A percentile compares a stretch with the other conserved stretches of the same genome.
Evolutionary conservation across 2,888 invertebrate species (phyloP).

Genomic region (Pantelozetes paolii): DNA sequence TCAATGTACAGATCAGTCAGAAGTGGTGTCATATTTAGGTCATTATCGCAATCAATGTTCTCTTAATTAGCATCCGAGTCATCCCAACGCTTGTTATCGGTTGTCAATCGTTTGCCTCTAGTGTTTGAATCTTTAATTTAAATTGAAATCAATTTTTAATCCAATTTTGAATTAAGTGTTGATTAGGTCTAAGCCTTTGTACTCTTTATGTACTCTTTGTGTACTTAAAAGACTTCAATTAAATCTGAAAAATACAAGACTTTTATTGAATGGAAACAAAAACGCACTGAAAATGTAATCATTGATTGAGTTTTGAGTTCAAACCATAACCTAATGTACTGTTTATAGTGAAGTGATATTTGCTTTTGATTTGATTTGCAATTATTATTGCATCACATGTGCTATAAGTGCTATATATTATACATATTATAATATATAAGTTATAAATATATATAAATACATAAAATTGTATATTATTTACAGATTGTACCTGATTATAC

Average conservation of each 20-base stretch:
- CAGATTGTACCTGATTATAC: too few species aligned
- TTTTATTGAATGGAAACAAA: too few species aligned
- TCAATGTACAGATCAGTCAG: constrained; percentile 26
- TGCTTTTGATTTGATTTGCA: constrained; percentile 24
- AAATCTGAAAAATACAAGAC: background rate
- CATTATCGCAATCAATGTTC: constrained; percentile 25
- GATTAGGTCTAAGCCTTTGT: background rate
- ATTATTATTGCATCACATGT: constrained; percentile 28
- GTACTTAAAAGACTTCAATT: constrained; percentile 16
- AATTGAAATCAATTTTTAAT: background rate
- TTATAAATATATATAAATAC: constrained; percentile 13
- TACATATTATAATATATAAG: background rate
- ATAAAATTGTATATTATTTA: constrained; percentile 28
- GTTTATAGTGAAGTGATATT: constrained; percentile 22
- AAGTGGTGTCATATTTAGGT: constrained; percentile 28
- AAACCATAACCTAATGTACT: constrained; percentile 19
- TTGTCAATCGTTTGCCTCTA: constrained; percentile 7
- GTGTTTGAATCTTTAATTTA: too few species aligned
- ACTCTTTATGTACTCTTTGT: constrained; percentile 14
- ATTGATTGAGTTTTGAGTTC: background rate
- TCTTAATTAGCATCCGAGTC: constrained; percentile 18
- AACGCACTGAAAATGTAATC: constrained; percentile 12
- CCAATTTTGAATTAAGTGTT: constrained; percentile 8
- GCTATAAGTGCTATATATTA: too few species aligned
- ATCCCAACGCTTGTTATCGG: constrained; percentile 17